These are phyloP conservation scores for Amiota mariae DNA, from an alignment of 2,888 invertebrate species.

Conservation along the genomic window DNA sequence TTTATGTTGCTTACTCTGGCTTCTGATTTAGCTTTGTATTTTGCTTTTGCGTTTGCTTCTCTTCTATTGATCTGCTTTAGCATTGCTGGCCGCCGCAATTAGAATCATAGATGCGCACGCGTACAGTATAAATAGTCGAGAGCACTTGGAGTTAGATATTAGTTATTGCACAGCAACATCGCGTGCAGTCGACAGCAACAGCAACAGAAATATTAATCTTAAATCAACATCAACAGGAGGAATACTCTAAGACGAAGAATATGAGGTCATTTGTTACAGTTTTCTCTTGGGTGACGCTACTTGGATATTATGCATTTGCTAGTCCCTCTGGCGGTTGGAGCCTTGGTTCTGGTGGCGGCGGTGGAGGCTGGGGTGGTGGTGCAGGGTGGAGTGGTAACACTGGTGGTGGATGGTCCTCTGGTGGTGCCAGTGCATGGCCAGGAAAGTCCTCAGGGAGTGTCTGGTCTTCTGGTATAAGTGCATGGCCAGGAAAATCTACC, in stretches of 20 bases:
- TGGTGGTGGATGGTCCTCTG: conserved; percentile 36
- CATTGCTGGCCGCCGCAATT: conserved; percentile 35
- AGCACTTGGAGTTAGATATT: conserved; percentile 56
- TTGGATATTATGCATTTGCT: conserved; percentile 45
- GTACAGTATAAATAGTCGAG: conserved; percentile 57
- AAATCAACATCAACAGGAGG: conserved; percentile 29
- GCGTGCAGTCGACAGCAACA: background rate
- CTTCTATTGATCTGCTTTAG: conserved; percentile 3
- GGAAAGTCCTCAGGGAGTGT: background rate
- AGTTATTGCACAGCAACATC: conserved; percentile 58
- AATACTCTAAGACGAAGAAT: conserved; percentile 33
- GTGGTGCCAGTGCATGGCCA: conserved; percentile 11
- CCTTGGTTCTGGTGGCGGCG: conserved; percentile 47
- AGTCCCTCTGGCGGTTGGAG: conserved; percentile 56
- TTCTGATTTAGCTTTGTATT: background rate
- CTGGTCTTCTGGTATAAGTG: no score
- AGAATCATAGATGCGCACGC: conserved; percentile 55
- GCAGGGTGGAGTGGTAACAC: conserved; percentile 11
- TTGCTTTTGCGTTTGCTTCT: background rate
- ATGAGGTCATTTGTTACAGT: conserved; percentile 51
- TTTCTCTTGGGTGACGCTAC: conserved; percentile 44
- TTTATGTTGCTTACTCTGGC: background rate
- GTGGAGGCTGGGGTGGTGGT: conserved; percentile 28
- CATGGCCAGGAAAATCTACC: no score
- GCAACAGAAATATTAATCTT: background rate